Evolutionary conservation across 2,888 invertebrate genomes (phyloP), one percentile per base, ranked within the genome.

Genomic region (Teleogryllus oceanicus): DNA sequence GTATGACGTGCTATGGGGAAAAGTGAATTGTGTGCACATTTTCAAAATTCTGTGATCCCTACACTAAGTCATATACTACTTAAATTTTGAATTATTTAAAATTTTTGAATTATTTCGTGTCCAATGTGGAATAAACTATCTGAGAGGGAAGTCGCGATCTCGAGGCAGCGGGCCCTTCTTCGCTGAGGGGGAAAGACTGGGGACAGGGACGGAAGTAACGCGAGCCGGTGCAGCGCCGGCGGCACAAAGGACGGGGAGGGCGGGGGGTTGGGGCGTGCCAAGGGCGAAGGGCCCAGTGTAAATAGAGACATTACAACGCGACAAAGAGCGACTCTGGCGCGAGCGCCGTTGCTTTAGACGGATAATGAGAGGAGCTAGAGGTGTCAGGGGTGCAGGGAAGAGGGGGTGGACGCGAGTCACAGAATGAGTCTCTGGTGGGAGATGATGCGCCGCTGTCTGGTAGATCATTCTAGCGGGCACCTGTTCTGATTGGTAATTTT

Each of bases 271-370:
- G 1, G 37, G 37, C 37, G 0, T 62, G 62, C 62, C 62, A 13
- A 11, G n/a, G 62, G n/a, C n/a, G 62, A 62, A 62, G 62, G 62
- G n/a, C n/a, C 16, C 62, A 62, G 62, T 62, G 62, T 62, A 62
- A 62, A 62, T 62, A 62, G 62, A 62, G 62, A 62, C 62, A 62
- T 62, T 62, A 62, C 62, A 62, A 18, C 16, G 62, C 62, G 62
- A 62, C 62, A 62, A 62, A 62, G 62, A 62, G 62, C 62, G 62
- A 62, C 37, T 37, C 37, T 37, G 37, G 8, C 37, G 37, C 37
- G 5, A 5, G 37, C 37, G 62, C 13, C 16, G 62, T 13, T 62
- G 62, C 62, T 62, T 13, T 8, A 4, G 62, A 13, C 8, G 62
- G 62, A 4, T 62, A 62, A 62, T 62, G 62, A 62, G 62, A 18